A percentile compares a stretch with the other conserved stretches of the same genome.
Evolutionary conservation across 1,140 invertebrate species (phyloP).

Genomic region (Helicoverpa zea): DNA sequence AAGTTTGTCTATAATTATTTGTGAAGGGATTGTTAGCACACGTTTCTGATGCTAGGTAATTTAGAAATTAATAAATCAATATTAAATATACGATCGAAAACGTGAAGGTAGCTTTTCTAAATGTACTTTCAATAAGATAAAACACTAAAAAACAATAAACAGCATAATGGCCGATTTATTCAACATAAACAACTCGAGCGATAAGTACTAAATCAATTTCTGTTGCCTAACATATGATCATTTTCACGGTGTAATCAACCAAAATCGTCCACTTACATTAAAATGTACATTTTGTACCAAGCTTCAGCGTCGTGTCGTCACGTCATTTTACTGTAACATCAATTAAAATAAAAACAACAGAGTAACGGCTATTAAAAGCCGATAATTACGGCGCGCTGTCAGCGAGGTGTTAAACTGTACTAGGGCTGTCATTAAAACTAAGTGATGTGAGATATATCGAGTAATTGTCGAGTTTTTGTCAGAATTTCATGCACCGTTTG

Average conservation of each 20-base stretch:
- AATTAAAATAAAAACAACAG: slow-evolving; percentile 58
- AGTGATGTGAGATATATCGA: slow-evolving; percentile 54
- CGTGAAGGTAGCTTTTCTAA: background rate
- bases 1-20: background rate
- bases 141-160: no score
- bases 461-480: slow-evolving; percentile 71
- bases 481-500: slow-evolving; percentile 69
- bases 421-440: slow-evolving; percentile 57
- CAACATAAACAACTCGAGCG: background rate
- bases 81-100: no score
- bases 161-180: no score
- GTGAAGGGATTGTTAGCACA: no score
- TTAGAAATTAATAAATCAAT: no score
- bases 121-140: no score
- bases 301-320: background rate
- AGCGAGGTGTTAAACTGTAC: slow-evolving; percentile 60
- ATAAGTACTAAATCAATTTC: background rate
- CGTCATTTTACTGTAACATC: slow-evolving; percentile 46
- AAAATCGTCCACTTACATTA: background rate
- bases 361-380: slow-evolving; percentile 62
- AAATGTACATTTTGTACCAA: slow-evolving; percentile 1
- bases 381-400: slow-evolving; percentile 62
- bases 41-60: no score
- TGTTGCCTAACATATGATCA: background rate
- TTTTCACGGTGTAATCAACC: slow-evolving; percentile 4